Percentiles rank a stretch among this genome's conserved stretches.
Conservation (phyloP, 2,797 vertebrate genomes). For the Tangara arthus region DNA sequence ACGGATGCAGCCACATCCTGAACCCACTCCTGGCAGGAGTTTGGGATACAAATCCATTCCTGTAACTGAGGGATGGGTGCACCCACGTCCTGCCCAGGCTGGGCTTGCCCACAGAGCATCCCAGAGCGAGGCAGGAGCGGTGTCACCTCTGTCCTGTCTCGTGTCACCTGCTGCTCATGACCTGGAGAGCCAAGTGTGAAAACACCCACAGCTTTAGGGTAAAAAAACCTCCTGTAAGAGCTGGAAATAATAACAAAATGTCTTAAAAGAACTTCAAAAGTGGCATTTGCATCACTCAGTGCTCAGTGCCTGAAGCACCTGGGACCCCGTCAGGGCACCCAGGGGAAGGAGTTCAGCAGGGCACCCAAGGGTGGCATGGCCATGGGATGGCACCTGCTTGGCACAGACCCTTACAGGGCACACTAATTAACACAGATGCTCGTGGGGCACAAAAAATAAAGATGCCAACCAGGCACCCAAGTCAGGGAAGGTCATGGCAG, state of each 20-base stretch:
- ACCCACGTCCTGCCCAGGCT: accelerated
- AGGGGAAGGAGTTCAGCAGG: neutral
- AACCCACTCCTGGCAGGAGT: accelerated
- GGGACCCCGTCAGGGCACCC: too few species aligned
- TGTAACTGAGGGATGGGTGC: neutral
- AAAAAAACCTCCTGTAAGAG: neutral
- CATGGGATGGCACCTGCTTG: accelerated
- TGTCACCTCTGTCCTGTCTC: neutral
- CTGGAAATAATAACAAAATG: neutral
- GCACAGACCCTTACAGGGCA: neutral
- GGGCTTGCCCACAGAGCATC: neutral
- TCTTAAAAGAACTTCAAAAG: neutral
- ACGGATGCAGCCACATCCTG: accelerated
- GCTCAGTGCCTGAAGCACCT: too few species aligned
- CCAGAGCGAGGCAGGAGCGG: accelerated
- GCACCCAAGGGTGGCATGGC: neutral
- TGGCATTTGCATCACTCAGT: neutral
- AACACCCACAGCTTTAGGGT: neutral
- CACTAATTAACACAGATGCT: neutral
- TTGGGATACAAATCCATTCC: accelerated
- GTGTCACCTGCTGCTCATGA: neutral
- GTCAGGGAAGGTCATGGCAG: neutral
- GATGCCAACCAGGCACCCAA: neutral
- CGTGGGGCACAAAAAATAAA: accelerated
- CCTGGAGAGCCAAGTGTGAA: neutral